Conservation (phyloP, 1,140 invertebrate genomes). For the Neodiprion fabricii region DNA sequence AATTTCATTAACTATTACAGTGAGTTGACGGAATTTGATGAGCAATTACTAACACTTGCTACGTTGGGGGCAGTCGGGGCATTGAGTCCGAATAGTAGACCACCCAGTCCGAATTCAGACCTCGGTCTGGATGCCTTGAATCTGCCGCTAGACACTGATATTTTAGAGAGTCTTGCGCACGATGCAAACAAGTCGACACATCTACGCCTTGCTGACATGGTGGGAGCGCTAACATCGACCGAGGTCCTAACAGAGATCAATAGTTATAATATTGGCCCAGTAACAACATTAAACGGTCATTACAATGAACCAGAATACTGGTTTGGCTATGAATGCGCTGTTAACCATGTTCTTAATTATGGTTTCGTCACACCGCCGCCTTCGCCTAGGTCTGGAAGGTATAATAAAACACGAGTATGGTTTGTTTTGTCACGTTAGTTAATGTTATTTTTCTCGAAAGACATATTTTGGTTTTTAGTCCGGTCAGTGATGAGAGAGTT, state of each 20-base stretch:
- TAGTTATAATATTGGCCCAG: conserved; percentile 19
- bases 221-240: conserved; percentile 31
- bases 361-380: background rate
- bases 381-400: background rate
- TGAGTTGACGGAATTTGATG: conserved; percentile 22
- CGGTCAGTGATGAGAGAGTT: conserved; percentile 8
- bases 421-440: background rate
- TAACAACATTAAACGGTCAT: background rate
- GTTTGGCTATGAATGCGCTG: background rate
- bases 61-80: conserved; percentile 20
- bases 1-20: conserved; percentile 12
- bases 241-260: conserved; percentile 22
- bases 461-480: conserved; percentile 6
- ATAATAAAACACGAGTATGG: background rate
- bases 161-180: conserved; percentile 42
- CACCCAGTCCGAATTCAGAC: conserved; percentile 31
- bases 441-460: background rate
- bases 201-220: conserved; percentile 40
- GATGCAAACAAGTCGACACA: conserved; percentile 40
- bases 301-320: background rate
- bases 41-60: conserved; percentile 31
- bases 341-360: conserved; percentile 6
- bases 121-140: conserved; percentile 32
- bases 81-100: conserved; percentile 25
- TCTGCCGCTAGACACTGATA: conserved; percentile 34